These are phyloP conservation scores for Oophaga sylvatica DNA, from an alignment of 2,797 vertebrate species.

Conservation along the genomic window DNA sequence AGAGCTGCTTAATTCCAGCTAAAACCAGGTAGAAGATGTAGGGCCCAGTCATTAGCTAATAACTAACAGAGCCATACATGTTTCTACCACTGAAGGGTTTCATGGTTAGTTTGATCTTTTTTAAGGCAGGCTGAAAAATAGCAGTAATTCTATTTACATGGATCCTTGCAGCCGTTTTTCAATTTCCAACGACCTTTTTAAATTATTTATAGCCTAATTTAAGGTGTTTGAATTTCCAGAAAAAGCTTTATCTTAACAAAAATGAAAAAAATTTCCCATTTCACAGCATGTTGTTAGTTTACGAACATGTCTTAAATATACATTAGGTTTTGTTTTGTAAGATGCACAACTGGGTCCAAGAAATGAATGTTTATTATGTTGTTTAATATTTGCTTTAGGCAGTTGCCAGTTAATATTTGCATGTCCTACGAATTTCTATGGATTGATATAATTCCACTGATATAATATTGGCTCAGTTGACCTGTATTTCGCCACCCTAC, in stretches of 20 bases:
- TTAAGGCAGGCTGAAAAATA: not conserved
- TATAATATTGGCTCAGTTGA: not conserved
- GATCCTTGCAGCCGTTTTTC: not conserved
- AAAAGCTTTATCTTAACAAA: constrained; percentile 6
- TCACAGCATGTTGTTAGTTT: not conserved
- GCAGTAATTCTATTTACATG: not conserved
- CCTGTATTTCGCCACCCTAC: not conserved
- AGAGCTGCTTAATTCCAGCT: too few species aligned
- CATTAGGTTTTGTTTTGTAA: not conserved
- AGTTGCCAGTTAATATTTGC: not conserved
- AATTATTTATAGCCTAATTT: constrained; percentile 1
- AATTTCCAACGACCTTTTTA: not conserved
- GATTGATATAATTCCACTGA: not conserved
- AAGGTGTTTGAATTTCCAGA: not conserved
- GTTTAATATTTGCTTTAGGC: constrained; percentile 7
- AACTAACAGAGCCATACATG: too few species aligned
- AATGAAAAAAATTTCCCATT: not conserved
- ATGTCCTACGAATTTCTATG: not conserved
- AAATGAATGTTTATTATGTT: not conserved
- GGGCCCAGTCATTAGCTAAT: too few species aligned
- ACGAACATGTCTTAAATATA: not conserved
- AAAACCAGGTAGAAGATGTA: too few species aligned
- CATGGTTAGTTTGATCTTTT: not conserved
- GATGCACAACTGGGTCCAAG: not conserved
- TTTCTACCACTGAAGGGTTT: not conserved